phyloP scores from a whole-genome alignment of 2,113 vertebrate genomes.

The Atrichornis clamosus region DNA sequence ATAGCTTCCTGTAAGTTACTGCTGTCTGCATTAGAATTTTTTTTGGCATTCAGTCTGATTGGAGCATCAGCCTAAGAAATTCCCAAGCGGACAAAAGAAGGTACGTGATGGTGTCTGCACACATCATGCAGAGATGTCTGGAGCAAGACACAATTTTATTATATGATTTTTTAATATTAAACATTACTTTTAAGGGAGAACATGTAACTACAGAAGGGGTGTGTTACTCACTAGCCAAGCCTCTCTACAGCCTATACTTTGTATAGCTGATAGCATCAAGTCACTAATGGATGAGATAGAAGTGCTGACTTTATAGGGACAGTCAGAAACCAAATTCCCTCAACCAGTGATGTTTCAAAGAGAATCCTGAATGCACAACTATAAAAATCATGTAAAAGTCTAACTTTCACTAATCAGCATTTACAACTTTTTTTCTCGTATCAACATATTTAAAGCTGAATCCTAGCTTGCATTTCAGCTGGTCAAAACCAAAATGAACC shows the following conservation, averaged over 20 bases:
- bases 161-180: not conserved
- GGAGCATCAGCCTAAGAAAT: not conserved
- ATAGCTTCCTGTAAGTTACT: slow-evolving; percentile 17
- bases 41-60: not conserved
- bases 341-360: not conserved
- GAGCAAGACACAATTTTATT: not conserved
- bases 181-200: not conserved
- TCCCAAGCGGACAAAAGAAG: not conserved
- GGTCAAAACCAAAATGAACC: not conserved
- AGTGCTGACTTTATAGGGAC: not conserved
- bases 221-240: not conserved
- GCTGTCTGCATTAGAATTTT: not conserved
- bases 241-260: not conserved
- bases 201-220: not conserved
- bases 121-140: not conserved
- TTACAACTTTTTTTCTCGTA: not conserved
- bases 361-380: not conserved
- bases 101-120: not conserved
- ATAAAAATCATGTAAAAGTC: not conserved
- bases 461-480: not conserved
- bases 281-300: not conserved
- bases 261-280: not conserved
- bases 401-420: not conserved
- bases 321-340: not conserved
- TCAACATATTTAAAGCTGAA: not conserved